phyloP scores from a whole-genome alignment of 2,888 invertebrate species.

The Hoplodrina blanda region DNA sequence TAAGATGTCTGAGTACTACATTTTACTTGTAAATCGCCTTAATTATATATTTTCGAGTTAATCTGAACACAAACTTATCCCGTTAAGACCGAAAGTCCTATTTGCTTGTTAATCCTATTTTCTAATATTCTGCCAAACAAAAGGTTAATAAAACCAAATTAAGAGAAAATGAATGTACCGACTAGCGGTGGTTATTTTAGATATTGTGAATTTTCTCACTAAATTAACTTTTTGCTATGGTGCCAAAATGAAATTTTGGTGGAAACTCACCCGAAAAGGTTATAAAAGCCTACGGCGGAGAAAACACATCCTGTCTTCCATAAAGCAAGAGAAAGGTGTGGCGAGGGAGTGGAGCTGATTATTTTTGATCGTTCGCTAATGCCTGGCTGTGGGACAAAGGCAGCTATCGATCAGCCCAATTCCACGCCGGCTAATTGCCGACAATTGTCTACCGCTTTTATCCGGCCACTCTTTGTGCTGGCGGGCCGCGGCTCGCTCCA shows the following conservation, averaged over 20 bases:
- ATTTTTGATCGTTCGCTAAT: slow-evolving; percentile 78
- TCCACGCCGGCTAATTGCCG: slow-evolving; percentile 82
- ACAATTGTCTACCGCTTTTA: slow-evolving; percentile 81
- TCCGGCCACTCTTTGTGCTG: slow-evolving; percentile 78
- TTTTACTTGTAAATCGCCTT: slow-evolving; percentile 37
- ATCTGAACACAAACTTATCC: slow-evolving; percentile 21
- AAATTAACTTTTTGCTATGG: slow-evolving; percentile 40
- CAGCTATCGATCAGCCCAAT: slow-evolving; percentile 79
- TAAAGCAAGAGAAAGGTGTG: slow-evolving; percentile 58
- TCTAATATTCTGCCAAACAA: slow-evolving; percentile 40
- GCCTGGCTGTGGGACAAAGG: slow-evolving; percentile 73
- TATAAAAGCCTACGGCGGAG: slow-evolving; percentile 21
- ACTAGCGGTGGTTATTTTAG: slow-evolving; percentile 7
- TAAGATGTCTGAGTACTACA: slow-evolving; percentile 20
- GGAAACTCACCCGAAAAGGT: neutral
- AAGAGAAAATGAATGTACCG: slow-evolving; percentile 22
- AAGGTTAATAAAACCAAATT: slow-evolving; percentile 45
- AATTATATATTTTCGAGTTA: slow-evolving; percentile 25
- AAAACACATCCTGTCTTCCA: slow-evolving; percentile 51
- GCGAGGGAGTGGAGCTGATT: slow-evolving; percentile 57
- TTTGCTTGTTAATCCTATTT: slow-evolving; percentile 46
- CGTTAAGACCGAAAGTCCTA: slow-evolving; percentile 22
- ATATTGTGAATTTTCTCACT: slow-evolving; percentile 29
- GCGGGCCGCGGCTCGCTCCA: slow-evolving; percentile 64
- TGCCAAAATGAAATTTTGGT: slow-evolving; percentile 26